Evolutionary conservation across 2,888 invertebrate species (phyloP).

Genomic region (Ormyrus rosae): DNA sequence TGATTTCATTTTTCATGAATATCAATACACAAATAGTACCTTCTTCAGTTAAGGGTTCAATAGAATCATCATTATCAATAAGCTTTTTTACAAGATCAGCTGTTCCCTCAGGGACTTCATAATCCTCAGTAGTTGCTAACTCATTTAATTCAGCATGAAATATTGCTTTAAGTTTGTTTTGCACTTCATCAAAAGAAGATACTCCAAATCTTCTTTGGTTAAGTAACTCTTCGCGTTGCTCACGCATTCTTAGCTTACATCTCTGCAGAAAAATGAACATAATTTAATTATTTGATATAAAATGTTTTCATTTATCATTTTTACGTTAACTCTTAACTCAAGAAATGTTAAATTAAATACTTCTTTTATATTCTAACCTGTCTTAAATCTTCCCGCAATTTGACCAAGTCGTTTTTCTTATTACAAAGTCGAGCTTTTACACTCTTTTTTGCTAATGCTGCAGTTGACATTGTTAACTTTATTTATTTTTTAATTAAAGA

Average conservation of each 20-base stretch:
- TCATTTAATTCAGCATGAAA: constrained; percentile 49
- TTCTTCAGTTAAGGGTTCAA: constrained; percentile 38
- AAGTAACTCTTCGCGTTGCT: constrained; percentile 45
- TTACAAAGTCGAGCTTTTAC: constrained; percentile 44
- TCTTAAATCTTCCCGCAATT: constrained; percentile 52
- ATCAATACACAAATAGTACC: constrained; percentile 13
- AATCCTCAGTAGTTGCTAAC: constrained; percentile 33
- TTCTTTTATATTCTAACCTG: constrained; percentile 51
- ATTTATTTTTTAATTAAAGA: neutral
- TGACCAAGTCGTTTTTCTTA: constrained; percentile 44
- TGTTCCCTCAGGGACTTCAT: constrained; percentile 40
- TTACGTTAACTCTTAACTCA: neutral
- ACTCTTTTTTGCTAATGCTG: constrained; percentile 43
- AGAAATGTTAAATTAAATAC: neutral
- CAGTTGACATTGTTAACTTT: constrained; percentile 34
- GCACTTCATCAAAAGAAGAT: constrained; percentile 34
- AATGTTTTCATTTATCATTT: neutral
- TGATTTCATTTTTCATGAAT: neutral
- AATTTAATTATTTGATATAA: neutral
- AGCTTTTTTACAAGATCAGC: constrained; percentile 44
- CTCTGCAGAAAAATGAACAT: constrained; percentile 27
- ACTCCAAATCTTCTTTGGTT: constrained; percentile 53
- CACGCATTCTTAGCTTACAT: constrained; percentile 51
- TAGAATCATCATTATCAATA: constrained; percentile 25
- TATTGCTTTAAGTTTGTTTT: constrained; percentile 50